phyloP scores from a whole-genome alignment of 2,113 vertebrate genomes.

The Neogobius melanostomus region DNA sequence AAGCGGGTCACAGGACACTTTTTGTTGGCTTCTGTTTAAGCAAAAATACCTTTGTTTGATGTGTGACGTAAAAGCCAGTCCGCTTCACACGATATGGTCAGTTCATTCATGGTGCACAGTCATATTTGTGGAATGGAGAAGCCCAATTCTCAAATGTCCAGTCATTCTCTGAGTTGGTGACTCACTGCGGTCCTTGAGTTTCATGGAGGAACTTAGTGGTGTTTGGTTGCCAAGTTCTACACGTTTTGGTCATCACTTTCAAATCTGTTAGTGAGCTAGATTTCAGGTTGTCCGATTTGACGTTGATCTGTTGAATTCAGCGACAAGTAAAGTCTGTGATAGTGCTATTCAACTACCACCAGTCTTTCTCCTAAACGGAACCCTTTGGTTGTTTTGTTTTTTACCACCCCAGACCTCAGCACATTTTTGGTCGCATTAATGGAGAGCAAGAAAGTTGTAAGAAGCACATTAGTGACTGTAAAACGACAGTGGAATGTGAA shows the following conservation, averaged over 20 bases:
- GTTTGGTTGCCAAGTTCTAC: conserved; percentile 28
- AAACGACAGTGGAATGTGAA: conserved; percentile 73
- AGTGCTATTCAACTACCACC: conserved; percentile 3
- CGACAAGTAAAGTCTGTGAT: conserved; percentile 14
- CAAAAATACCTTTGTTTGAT: conserved; percentile 26
- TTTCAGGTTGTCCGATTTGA: conserved; percentile 36
- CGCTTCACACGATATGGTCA: conserved; percentile 62
- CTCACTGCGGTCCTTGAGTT: conserved; percentile 47
- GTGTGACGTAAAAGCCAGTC: conserved; percentile 47
- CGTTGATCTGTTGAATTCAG: conserved; percentile 36
- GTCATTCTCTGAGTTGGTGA: conserved; percentile 62
- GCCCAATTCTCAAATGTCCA: conserved; percentile 48
- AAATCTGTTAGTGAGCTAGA: conserved; percentile 48
- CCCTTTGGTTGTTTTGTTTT: conserved; percentile 10
- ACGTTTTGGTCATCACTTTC: conserved; percentile 36
- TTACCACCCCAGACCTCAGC: conserved; percentile 49
- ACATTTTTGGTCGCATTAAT: conserved; percentile 67
- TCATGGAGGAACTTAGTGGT: conserved; percentile 3
- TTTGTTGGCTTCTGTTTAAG: too few relatives aligned
- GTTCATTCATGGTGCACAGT: conserved; percentile 62
- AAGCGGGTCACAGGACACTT: too few relatives aligned
- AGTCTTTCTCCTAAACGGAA: too few relatives aligned
- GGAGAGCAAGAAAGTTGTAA: conserved; percentile 66
- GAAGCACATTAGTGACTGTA: conserved; percentile 72
- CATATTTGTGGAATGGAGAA: conserved; percentile 44